Percentiles rank a stretch among this genome's conserved stretches.
Conservation (phyloP, 2,113 vertebrate genomes). For the Cryptoleucopteryx plumbea region DNA sequence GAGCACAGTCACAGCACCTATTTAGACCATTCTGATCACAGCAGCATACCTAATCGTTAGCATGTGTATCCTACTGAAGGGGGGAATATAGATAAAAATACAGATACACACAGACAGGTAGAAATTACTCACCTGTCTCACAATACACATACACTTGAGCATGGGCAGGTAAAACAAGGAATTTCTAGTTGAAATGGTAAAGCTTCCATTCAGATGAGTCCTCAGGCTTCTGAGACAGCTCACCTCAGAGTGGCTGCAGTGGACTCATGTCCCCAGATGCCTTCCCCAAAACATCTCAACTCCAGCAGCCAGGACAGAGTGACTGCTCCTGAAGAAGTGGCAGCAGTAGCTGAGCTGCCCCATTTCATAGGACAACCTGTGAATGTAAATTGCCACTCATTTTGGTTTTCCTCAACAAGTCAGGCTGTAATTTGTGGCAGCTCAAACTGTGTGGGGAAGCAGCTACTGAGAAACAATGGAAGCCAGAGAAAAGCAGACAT, state of each 20-base stretch:
- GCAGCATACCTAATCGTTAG: neutral
- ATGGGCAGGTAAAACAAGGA: neutral
- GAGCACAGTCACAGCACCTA: neutral
- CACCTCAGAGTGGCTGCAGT: neutral
- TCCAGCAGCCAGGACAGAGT: neutral
- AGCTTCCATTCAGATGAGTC: neutral
- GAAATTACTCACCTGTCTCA: neutral
- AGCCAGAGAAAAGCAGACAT: neutral
- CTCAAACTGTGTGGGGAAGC: neutral
- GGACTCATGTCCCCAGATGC: neutral
- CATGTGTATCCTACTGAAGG: neutral
- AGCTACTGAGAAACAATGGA: conserved; percentile 43
- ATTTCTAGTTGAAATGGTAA: neutral
- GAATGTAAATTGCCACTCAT: conserved; percentile 31
- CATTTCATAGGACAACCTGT: neutral
- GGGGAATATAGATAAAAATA: neutral
- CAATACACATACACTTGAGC: neutral
- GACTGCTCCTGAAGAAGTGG: neutral
- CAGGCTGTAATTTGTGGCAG: conserved; percentile 59
- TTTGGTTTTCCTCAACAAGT: conserved; percentile 54
- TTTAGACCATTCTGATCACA: neutral
- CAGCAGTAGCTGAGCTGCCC: neutral
- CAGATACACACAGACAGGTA: rapidly evolving
- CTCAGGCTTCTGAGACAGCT: neutral
- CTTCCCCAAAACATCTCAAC: neutral